A percentile compares a stretch with the other conserved stretches of the same genome.
Conservation (phyloP, 64 coral and sea anemone species). For the Stichodactyla mertensii region DNA sequence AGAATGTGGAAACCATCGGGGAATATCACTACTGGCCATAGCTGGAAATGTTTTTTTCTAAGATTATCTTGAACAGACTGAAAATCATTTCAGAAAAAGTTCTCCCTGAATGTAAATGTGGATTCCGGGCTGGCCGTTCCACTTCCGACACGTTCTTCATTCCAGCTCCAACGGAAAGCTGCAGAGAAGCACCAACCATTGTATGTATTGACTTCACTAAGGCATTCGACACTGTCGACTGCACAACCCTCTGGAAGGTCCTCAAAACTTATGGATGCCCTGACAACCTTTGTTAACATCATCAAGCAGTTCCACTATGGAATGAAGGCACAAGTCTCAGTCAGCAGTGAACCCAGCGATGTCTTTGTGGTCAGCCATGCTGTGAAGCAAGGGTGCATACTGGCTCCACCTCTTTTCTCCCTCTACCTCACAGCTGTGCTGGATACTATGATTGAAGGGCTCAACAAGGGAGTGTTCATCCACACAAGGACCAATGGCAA, state of each 20-base stretch:
- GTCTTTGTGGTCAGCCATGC: not conserved
- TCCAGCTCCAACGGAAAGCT: no score
- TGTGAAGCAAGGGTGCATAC: no score
- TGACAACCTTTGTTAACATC: slow-evolving; percentile 11
- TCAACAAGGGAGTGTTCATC: slow-evolving; percentile 1
- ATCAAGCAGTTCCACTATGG: slow-evolving; percentile 9
- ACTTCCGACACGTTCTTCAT: slow-evolving; percentile 27
- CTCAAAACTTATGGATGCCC: slow-evolving; percentile 4
- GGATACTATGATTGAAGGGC: not conserved
- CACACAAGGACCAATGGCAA: not conserved
- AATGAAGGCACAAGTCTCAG: slow-evolving; percentile 6
- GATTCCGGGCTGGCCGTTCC: slow-evolving; percentile 18
- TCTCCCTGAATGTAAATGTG: slow-evolving; percentile 23
- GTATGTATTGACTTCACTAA: no score
- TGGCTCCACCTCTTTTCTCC: not conserved
- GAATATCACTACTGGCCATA: slow-evolving; percentile 27
- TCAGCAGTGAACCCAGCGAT: not conserved
- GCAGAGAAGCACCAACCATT: no score
- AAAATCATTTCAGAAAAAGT: not conserved
- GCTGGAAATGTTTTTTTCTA: not conserved
- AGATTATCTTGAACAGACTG: not conserved
- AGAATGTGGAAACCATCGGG: slow-evolving; percentile 41
- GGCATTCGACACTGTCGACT: no score
- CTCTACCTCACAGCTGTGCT: slow-evolving; percentile 27
- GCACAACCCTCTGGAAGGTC: slow-evolving; percentile 17